Evolutionary conservation across 1,140 invertebrate genomes (phyloP), one percentile per base, ranked within the genome.

Genomic region (Papilio glaucus): DNA sequence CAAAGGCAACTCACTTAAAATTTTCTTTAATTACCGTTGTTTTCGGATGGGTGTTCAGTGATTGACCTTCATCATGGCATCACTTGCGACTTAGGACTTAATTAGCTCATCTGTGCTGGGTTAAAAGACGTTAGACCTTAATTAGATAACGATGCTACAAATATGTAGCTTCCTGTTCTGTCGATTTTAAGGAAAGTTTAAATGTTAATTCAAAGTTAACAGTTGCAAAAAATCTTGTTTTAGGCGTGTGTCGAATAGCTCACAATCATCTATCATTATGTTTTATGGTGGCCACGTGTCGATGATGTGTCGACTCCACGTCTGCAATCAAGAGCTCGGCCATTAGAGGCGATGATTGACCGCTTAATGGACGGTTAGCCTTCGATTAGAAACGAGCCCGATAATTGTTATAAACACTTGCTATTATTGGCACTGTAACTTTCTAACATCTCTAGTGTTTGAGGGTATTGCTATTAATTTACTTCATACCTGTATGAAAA

Each of bases 211-310:
- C n/a, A 45, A 15, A 15, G 42, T 45, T 15, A 45, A 42, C 12
- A 26, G 29, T 62, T 62, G 60, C 60, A 62, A 62, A 62, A 45
- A 62, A 62, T 62, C 13, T 13, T 4, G 12, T 13, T 62, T 29
- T 62, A 12, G 26, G 37, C 29, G 29, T 62, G 60, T 62, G n/a
- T 29, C 60, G 24, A 62, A 62, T 62, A 62, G 24, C 26, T 26
- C 5, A 62, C 60, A 62, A 62, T 62, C 29, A 62, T 62, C 60
- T 62, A 37, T 62, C 61, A 62, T 63, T 63, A 63, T 10, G 37
- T 63, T 63, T 63, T 63, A 63, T 63, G 62, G 61, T n/a, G 61
- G 62, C 29, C 62, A 65, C 62, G 62, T 65, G 62, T 62, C 62
- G 62, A 65, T 65, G 62, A 39, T 65, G 62, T 65, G 62, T 65